A percentile compares a stretch with the other conserved stretches of the same genome.
Evolutionary conservation across 2,797 vertebrate species (phyloP).

Genomic region (Falco naumanni): DNA sequence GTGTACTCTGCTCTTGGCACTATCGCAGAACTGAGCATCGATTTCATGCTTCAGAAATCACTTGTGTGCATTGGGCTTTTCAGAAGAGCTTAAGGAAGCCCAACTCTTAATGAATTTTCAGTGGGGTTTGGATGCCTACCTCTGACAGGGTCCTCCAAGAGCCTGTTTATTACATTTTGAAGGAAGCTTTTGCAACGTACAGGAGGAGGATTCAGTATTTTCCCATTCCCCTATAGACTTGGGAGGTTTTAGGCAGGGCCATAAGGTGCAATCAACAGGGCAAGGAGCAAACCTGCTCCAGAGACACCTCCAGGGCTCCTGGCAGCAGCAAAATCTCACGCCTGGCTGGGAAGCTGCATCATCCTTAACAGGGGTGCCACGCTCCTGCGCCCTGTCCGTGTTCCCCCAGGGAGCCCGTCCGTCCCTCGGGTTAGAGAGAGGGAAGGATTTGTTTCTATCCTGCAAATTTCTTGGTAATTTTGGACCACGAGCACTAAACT

Average conservation of each 20-base stretch:
- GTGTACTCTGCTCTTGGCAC: neutral
- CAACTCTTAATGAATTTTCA: neutral
- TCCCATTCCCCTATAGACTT: accelerated
- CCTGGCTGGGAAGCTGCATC: neutral
- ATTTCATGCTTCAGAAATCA: neutral
- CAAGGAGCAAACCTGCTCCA: neutral
- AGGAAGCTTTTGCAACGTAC: neutral
- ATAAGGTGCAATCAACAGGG: too few species aligned
- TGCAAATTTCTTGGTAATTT: neutral
- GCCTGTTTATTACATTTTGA: neutral
- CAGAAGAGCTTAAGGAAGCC: neutral
- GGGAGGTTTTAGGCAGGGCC: neutral
- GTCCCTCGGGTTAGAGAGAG: accelerated
- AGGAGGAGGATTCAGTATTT: neutral
- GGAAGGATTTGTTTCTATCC: neutral
- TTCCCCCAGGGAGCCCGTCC: neutral
- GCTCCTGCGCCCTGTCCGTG: accelerated
- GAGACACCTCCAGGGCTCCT: neutral
- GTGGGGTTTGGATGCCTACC: neutral
- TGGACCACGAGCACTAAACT: neutral
- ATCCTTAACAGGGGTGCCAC: neutral
- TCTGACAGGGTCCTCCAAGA: neutral
- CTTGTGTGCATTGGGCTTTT: neutral
- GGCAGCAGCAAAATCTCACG: neutral
- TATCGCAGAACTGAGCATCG: neutral